Evolutionary conservation across 2,797 vertebrate genomes (phyloP), one percentile per base, ranked within the genome.

Genomic region (Muscicapa comitata): DNA sequence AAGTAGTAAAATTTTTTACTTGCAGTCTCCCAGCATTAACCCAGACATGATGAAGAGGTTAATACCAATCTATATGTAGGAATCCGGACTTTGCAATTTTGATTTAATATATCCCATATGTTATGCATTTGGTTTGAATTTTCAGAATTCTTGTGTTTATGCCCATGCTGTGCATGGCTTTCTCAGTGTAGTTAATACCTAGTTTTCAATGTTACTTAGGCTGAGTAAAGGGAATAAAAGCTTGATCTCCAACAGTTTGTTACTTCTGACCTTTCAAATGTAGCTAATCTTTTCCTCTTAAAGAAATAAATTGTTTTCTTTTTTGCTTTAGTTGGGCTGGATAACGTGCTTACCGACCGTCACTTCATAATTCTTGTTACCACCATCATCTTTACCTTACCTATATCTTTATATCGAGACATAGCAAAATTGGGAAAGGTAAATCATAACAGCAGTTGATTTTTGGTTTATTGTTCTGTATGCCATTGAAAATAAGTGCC

Each of bases 401-500:
- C 99, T 51, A 95, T 99, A 79, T 99, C 99, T 20, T 97, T 99
- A 59, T 99, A 98, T 96, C 98, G 97, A 88, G 98, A 99, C 88
- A 98, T 99, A 95, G 97, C 98, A 85, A 99, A 98, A 93, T 97
- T 99, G 43, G 99, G 99, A 94, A 99, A 99, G 99, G 99, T 99
- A 97, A 93, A 95, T 95, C 51, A 59, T 70, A 94, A 72, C 61
- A 63, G 43, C 53, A 91, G 50, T 61, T 89, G 73, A 57, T 66
- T 74, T 94, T 40, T 79, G 7, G 42, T 79, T 33, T 79, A 50
- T 78, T 75, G 77, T 94, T 63, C 59, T 86, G 35, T 80, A 31
- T 86, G 19, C 18, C 9, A 13, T 75, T 77, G 35, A 81, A 88
- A 68, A 65, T 54, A 71, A 91, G 12, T 67, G 16, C 24, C 17